These are phyloP conservation scores for Epizoanthus stellaris DNA, from an alignment of 92 coral and sea anemone species.

Conservation along the genomic window DNA sequence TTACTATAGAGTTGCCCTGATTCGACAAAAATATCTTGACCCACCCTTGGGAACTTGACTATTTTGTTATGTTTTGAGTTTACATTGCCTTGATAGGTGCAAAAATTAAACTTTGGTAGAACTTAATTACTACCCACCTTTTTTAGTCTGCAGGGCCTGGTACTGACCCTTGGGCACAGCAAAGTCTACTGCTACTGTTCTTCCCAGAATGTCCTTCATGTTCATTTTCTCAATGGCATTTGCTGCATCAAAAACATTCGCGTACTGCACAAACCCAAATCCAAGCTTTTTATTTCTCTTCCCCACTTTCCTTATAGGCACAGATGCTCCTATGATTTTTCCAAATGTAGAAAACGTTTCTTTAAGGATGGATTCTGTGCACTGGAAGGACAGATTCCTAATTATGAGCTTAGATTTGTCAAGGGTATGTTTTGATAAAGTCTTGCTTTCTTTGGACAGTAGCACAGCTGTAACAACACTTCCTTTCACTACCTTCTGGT, in stretches of 20 bases:
- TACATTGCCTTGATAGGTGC: too few relatives aligned
- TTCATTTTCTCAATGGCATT: conserved; percentile 88
- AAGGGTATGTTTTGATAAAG: conserved; percentile 55
- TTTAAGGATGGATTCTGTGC: conserved; percentile 72
- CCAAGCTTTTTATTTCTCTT: conserved; percentile 78
- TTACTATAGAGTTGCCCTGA: too few relatives aligned
- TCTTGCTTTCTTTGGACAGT: conserved; percentile 79
- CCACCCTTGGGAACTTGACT: too few relatives aligned
- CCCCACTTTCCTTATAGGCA: conserved; percentile 75
- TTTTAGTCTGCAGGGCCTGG: conserved; percentile 44
- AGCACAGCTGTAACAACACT: conserved; percentile 61
- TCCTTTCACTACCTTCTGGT: conserved; percentile 79
- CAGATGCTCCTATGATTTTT: conserved; percentile 64
- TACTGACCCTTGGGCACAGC: conserved; percentile 79
- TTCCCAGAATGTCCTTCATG: conserved; percentile 81
- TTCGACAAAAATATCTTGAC: too few relatives aligned
- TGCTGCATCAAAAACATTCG: conserved; percentile 88
- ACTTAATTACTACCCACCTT: conserved; percentile 7
- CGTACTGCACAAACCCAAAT: conserved; percentile 96
- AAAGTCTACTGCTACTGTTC: conserved; percentile 96
- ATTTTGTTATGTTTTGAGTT: too few relatives aligned
- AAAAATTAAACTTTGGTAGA: background rate
- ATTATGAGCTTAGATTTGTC: conserved; percentile 88
- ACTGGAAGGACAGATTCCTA: conserved; percentile 88
- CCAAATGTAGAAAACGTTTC: conserved; percentile 82